phyloP scores from a whole-genome alignment of 2,797 vertebrate genomes.

The Cryptoprocta ferox region DNA sequence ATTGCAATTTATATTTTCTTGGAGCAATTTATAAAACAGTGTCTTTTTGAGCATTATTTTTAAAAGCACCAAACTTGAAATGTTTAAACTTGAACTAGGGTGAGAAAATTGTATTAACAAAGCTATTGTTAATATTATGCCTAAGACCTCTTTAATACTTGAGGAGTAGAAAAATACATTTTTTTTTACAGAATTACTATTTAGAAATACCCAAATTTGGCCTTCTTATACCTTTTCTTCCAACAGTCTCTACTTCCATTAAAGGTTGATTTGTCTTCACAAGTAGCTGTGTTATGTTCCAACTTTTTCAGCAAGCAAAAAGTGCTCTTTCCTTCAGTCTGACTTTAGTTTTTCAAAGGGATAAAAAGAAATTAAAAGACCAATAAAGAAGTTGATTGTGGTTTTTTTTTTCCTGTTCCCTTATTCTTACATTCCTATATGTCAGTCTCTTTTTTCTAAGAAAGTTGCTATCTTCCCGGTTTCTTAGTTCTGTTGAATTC shows the following conservation, averaged over 20 bases:
- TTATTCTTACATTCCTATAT: constrained; percentile 59
- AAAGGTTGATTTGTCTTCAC: constrained; percentile 16
- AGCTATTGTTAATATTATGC: neutral
- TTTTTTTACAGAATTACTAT: neutral
- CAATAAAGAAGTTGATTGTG: constrained; percentile 61
- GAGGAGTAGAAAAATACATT: neutral
- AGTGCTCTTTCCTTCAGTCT: constrained; percentile 85
- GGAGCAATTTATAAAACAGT: neutral
- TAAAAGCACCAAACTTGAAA: constrained; percentile 29
- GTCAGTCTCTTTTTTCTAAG: constrained; percentile 44
- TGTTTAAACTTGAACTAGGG: neutral
- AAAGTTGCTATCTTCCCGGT: neutral
- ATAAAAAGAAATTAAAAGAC: constrained; percentile 50
- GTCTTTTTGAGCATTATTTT: constrained; percentile 28
- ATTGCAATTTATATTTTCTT: neutral
- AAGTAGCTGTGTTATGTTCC: constrained; percentile 75
- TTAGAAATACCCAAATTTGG: neutral
- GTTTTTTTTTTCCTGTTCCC: constrained; percentile 9
- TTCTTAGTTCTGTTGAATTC: constrained; percentile 58
- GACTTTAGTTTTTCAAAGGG: constrained; percentile 46
- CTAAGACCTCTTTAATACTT: neutral
- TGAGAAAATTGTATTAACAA: constrained; percentile 9
- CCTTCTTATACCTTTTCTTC: neutral
- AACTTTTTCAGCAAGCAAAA: constrained; percentile 84
- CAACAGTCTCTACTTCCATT: neutral